Conservation (phyloP, 2,797 vertebrate genomes). For the Syngnathus acus region DNA sequence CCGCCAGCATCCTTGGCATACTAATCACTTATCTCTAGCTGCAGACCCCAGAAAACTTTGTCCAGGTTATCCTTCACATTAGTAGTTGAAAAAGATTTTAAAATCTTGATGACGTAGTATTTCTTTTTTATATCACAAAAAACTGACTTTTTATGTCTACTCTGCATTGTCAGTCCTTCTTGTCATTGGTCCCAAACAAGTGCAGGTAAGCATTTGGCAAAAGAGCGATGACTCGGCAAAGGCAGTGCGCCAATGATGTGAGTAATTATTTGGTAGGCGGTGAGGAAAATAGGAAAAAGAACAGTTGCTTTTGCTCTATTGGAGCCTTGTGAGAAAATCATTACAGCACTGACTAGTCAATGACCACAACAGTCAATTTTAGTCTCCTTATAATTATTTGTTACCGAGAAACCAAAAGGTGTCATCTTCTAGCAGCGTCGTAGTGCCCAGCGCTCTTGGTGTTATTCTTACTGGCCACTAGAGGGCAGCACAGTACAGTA, state of each 20-base stretch:
- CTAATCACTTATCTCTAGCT: constrained; percentile 48
- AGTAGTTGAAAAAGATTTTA: no score
- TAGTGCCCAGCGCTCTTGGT: constrained; percentile 11
- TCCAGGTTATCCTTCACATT: constrained; percentile 10
- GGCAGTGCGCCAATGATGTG: constrained; percentile 37
- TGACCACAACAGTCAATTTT: constrained; percentile 48
- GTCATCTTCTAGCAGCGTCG: neutral
- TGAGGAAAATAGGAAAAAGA: neutral
- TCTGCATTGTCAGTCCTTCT: constrained; percentile 38
- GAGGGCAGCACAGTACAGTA: constrained; percentile 29
- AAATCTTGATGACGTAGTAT: no score
- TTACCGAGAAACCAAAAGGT: neutral
- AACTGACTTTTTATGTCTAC: neutral
- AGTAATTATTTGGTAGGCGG: neutral
- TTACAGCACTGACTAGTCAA: constrained; percentile 29
- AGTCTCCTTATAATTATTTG: constrained; percentile 17
- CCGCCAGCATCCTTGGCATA: constrained; percentile 57
- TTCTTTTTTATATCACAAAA: no score
- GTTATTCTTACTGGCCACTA: constrained; percentile 33
- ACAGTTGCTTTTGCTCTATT: constrained; percentile 10
- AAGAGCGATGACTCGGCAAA: constrained; percentile 46
- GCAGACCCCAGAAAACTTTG: constrained; percentile 30
- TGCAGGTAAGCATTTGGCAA: constrained; percentile 54
- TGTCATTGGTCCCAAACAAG: constrained; percentile 28
- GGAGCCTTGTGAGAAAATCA: constrained; percentile 36